Evolutionary conservation across 1,140 invertebrate genomes (phyloP).

Genomic region (Rhopalosiphum padi): DNA sequence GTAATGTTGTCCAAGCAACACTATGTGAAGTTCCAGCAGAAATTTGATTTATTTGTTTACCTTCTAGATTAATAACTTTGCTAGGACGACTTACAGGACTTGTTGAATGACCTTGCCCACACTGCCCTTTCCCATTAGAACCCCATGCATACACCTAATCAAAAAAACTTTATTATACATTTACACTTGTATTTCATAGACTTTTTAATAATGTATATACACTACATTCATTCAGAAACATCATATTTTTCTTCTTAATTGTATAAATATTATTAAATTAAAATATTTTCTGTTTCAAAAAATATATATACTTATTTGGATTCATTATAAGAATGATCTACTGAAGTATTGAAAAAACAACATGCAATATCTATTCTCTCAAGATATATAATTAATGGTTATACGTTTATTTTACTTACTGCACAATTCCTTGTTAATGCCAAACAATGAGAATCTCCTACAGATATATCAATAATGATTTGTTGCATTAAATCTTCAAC

Average conservation of each 20-base stretch:
- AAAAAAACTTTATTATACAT: constrained; percentile 53
- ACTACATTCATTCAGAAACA: background rate
- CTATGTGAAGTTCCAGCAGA: constrained; percentile 76
- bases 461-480: constrained; percentile 65
- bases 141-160: constrained; percentile 73
- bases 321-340: background rate
- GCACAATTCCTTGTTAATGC: constrained; percentile 69
- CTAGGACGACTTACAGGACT: constrained; percentile 71
- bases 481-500: constrained; percentile 64
- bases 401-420: constrained; percentile 56
- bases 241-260: background rate
- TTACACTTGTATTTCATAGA: background rate
- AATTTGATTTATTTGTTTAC: constrained; percentile 70
- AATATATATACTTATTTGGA: background rate
- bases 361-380: background rate
- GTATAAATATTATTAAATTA: background rate
- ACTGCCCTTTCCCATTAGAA: constrained; percentile 76
- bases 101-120: constrained; percentile 73
- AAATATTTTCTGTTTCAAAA: background rate
- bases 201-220: background rate
- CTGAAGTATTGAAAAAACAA: background rate
- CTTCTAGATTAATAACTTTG: constrained; percentile 70
- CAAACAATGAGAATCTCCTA: constrained; percentile 71
- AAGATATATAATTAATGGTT: background rate
- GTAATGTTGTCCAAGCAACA: constrained; percentile 73